Base-by-base conservation (phyloP, 2,888 invertebrate genomes). In the Lamellibrachia columna region DNA sequence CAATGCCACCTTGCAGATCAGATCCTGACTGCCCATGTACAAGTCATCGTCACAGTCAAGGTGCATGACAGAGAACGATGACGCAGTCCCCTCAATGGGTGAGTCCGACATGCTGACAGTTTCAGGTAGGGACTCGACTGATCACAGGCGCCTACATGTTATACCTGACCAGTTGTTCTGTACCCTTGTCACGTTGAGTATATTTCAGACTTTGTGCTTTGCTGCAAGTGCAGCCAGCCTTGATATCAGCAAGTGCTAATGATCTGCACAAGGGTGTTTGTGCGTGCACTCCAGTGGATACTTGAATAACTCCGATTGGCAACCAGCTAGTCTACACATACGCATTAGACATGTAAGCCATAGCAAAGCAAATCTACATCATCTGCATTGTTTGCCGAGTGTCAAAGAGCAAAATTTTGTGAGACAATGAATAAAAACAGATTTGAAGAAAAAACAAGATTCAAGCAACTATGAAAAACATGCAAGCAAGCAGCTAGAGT, bases 1-100 rank as follows among this genome's bases (percentile, higher is more conserved):
- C 40, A 53, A 91, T 90, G 53, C 90, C 91, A n/a, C 75, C 52
- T 92, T 52, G n/a, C 53, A 91, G 60, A 90, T 53, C 52, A 40
- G 52, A 28, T 53, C 52, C 22, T 75, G 22, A 6, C 75, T 75
- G 75, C 75, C 75, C 15, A n/a, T n/a, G 22, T 75, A 75, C 22
- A 75, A 75, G 75, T 75, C 58, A 58, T 58, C 75, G 75, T 75
- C 75, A 22, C 0, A 15, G 22, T 75, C 75, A 0, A 4, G 75
- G 22, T 75, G 22, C 75, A 22, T 75, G 22, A 75, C 15, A 22
- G 75, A 22, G 6, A 22, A 22, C 22, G 75, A 22, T 2, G 22
- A 22, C n/a, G 75, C n/a, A 6, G 22, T 75, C 22, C 75, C 75
- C 75, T 75, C 75, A 15, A 75, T n/a, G 4, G 75, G 15, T 2